Conservation (phyloP, 2,888 invertebrate genomes). For the Eucera pruinosa region DNA sequence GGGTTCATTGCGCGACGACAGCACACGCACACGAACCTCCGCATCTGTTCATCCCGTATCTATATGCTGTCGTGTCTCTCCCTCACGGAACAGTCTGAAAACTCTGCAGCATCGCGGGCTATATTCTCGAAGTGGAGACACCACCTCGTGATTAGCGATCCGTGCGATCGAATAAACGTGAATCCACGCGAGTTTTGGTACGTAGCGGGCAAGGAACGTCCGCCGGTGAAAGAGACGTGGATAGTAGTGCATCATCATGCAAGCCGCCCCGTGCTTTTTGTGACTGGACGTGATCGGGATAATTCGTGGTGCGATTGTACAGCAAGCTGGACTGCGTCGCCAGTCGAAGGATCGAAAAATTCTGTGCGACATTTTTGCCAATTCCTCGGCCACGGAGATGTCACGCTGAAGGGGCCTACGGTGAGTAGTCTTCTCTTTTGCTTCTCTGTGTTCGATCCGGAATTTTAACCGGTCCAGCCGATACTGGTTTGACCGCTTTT, state of each 20-base stretch:
- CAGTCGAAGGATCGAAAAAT: slow-evolving; percentile 6
- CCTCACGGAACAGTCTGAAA: slow-evolving; percentile 27
- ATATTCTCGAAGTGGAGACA: slow-evolving; percentile 42
- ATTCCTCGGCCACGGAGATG: slow-evolving; percentile 24
- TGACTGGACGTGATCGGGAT: slow-evolving; percentile 45
- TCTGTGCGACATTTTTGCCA: slow-evolving; percentile 23
- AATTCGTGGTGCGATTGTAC: slow-evolving; percentile 7
- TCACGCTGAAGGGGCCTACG: slow-evolving; percentile 38
- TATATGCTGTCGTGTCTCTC: slow-evolving; percentile 31
- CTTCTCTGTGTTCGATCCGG: not conserved
- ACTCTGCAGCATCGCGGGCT: slow-evolving; percentile 34
- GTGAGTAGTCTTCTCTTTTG: slow-evolving; percentile 1
- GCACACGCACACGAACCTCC: slow-evolving; percentile 3
- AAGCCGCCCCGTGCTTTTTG: slow-evolving; percentile 12
- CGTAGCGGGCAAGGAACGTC: slow-evolving; percentile 7
- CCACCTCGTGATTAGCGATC: slow-evolving; percentile 42
- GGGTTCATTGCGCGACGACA: not conserved
- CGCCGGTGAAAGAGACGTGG: slow-evolving; percentile 21
- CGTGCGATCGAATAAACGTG: slow-evolving; percentile 19
- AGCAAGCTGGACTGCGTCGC: slow-evolving; percentile 5
- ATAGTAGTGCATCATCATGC: slow-evolving; percentile 35
- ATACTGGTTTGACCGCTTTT: slow-evolving; percentile 27
- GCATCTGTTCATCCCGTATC: not conserved
- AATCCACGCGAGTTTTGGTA: slow-evolving; percentile 20
- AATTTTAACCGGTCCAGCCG: not conserved